Base-by-base conservation (phyloP, 2,797 vertebrate genomes). In the Enteromius radiatus region DNA sequence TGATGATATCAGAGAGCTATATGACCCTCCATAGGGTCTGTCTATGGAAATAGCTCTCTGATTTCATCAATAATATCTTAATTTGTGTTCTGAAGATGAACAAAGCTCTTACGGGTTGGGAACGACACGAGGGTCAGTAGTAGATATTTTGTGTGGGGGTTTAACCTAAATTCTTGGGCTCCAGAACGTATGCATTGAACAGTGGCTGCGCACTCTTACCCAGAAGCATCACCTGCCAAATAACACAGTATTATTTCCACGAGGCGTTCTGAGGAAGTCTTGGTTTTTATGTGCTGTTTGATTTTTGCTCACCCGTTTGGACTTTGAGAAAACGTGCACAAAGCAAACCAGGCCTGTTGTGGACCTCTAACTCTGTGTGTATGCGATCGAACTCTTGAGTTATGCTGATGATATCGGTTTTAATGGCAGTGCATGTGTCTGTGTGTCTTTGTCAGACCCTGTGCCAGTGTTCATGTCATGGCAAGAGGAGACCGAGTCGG, bases 381-480 rank as follows among this genome's bases (percentile, higher is more conserved):
- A 26, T 23, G 26, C 12, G 52, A 36, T 78, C 3, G 23, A 63
- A 43, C 7, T 67, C 5, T 19, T 36, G 3, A 43, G 63, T 49
- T 15, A 49, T 69, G 68, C 33, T 65, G 8, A 19, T 82, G 54
- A 68, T 14, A 6, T 36, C 70, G 23, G 0, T 36, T 79, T 31
- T 61, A 49, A 63, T 63, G n/a, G 26, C n/a, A 2, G 28, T 56
- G 2, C 67, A 11, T 83, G 54, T 78, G 28, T 81, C 17, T 82
- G 36, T 87, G 19, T 78, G n/a, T 78, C 28, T 70, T 78, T 76
- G 78, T 61, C 64, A 99, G 98, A 98, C 88, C 97, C 98, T 0
- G 95, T 99, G 91, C 97, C 97, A 82, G 97, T 97, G 87, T 98
- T 94, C 92, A 97, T 97, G 89, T 96, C 97, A 87, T 99, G 98